Base-by-base conservation (phyloP, 35 echinoderm and acorn worm genomes). In the Anneissia japonica region DNA sequence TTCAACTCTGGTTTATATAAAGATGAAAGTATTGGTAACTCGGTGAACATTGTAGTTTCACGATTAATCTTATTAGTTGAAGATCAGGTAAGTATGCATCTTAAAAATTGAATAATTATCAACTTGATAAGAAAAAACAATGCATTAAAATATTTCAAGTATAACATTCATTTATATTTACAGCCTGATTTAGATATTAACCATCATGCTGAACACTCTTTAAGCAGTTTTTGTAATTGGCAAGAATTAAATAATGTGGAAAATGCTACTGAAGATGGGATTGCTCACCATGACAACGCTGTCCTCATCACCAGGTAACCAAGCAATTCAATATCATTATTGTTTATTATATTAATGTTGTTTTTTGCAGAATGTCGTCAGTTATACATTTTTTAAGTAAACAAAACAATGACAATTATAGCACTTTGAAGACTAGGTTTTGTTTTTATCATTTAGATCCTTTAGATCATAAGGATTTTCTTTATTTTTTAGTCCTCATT, bases 221-320 rank as follows among this genome's bases (percentile, higher is more conserved):
- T 97, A 32, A 89, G 93, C 32, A 97, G 87, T 81, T 97, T 97
- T 83, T 97, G 95, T 80, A 79, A 90, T 72, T 97, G 95, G 95
- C 95, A 97, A 30, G 46, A 89, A 36, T 82, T 93, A 14, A 90
- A 89, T 26, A 81, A 82, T 34, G 87, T 81, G 0, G 46, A 78
- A 23, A 97, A 97, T 72, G 84, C 84, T 31, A 88, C 85, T 19
- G 80, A 85, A 37, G 95, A 89, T 46, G 36, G 85, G 34, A 86
- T 74, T 14, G n/a, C 72, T 91, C 85, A 93, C 74, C 95, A 97
- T 91, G 95, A 97, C 75, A 93, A 93, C 80, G 95, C 95, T 14
- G 87, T 97, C 26, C 89, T 97, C 23, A 88, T 97, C 26, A 97
- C 95, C 32, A 93, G 91, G 95, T 97, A 46, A 89, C n/a, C n/a